These are phyloP conservation scores for Mus caroli DNA, from an alignment of 2,797 vertebrate species.

Conservation along the genomic window DNA sequence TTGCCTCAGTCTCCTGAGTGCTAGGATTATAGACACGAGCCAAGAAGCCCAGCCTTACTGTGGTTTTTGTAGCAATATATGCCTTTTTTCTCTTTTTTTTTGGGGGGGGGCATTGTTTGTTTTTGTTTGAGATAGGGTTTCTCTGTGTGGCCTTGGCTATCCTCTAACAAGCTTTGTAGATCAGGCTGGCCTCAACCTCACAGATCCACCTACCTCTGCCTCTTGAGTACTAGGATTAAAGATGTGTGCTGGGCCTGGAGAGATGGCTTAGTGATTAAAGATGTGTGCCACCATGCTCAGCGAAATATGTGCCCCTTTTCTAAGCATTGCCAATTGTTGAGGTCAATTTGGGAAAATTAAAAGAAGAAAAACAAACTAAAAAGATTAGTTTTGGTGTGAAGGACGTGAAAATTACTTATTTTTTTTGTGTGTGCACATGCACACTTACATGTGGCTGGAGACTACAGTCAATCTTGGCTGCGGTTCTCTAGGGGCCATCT, in stretches of 20 bases:
- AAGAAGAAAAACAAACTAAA: neutral
- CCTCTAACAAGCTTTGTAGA: neutral
- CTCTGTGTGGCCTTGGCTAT: neutral
- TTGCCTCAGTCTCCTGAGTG: neutral
- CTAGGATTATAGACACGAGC: neutral
- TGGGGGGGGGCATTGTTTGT: neutral
- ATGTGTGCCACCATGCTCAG: neutral
- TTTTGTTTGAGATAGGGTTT: neutral
- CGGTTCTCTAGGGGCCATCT: neutral
- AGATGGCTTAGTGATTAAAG: neutral
- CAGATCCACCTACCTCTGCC: neutral
- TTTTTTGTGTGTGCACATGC: neutral
- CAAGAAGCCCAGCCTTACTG: neutral
- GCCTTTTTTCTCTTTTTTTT: neutral
- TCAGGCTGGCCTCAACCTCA: neutral
- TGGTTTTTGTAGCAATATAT: neutral
- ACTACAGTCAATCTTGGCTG: neutral
- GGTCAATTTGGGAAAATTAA: neutral
- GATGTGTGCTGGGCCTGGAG: neutral
- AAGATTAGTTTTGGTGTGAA: neutral
- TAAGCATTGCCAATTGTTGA: neutral
- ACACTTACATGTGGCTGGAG: neutral
- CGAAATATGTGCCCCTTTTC: neutral
- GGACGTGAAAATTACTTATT: neutral
- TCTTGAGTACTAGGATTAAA: neutral